phyloP scores from a whole-genome alignment of 2,113 vertebrate species.

The Notechis scutatus region DNA sequence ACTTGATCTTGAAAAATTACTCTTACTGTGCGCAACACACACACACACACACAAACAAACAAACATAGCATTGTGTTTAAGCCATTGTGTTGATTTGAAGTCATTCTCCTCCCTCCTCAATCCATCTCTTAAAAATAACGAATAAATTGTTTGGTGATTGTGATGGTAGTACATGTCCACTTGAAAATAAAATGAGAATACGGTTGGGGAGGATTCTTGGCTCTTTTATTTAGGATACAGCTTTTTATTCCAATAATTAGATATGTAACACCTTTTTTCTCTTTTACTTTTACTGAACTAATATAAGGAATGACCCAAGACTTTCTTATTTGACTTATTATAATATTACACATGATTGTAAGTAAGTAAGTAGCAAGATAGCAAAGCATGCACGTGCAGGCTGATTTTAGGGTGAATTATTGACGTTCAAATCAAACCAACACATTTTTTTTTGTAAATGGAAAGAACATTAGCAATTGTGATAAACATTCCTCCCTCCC shows the following conservation, averaged over 20 bases:
- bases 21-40: constrained; percentile 18
- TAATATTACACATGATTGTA: background rate
- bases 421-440: constrained; percentile 31
- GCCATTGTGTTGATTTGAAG: constrained; percentile 59
- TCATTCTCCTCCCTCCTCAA: constrained; percentile 48
- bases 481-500: constrained; percentile 52
- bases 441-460: background rate
- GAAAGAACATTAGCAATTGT: constrained; percentile 51
- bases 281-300: background rate
- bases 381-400: background rate
- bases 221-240: constrained; percentile 40
- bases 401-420: constrained; percentile 15
- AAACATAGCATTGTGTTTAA: constrained; percentile 64
- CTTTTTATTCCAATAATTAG: background rate
- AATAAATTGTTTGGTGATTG: constrained; percentile 56
- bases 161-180: constrained; percentile 43
- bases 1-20: constrained; percentile 69
- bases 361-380: background rate
- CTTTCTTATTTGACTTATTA: background rate
- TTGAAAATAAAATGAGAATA: constrained; percentile 31
- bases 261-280: background rate
- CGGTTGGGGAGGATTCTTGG: constrained; percentile 6
- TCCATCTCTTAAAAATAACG: constrained; percentile 27
- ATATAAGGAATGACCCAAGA: background rate
- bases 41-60: background rate